Base-by-base conservation (phyloP, 1,140 invertebrate genomes). In the Dysdera silvatica region DNA sequence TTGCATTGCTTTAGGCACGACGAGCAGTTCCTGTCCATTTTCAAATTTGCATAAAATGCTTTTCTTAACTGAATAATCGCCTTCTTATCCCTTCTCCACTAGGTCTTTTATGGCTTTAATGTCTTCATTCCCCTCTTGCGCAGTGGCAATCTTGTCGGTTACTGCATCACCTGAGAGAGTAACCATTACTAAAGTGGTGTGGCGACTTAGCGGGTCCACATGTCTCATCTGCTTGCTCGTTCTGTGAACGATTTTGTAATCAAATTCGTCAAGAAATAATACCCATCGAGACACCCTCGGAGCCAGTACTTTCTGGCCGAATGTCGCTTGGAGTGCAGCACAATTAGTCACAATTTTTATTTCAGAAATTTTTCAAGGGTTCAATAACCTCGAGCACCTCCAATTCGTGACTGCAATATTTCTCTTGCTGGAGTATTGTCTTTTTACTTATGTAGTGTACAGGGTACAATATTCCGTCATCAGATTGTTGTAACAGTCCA, bases 401-500 rank as follows among this genome's bases (percentile, higher is more conserved):
- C 5, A 55, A 23, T 24, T 56, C 54, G 24, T 60, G 52, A 28
- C 24, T 60, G 18, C 16, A 31, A 4, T 33, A 24, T 10, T 37
- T 52, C 31, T 51, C 47, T 60, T 60, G 47, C 24, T 26, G 24
- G 8, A 20, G 33, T 3, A 47, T 20, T n/a, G 32, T 59, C 16
- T 59, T 59, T 18, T 28, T 26, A 41, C 37, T 56, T 20, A 26
- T 41, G n/a, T 16, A 43, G 8, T 56, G 23, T 5, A 56, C 18
- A 1, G 53, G 16, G 18, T 59, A 23, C n/a, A 35, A 28, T 0
- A 37, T 47, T 16, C 48, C 48, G 43, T 61, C 48, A 31, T 78
- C 71, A 20, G 65, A 16, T 23, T 72, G 67, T 59, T 82, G 80
- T 3, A 73, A 72, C 0, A 83, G 60, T 16, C 77, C 80, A 68